A percentile compares a stretch with the other conserved stretches of the same genome.
phyloP scores from a whole-genome alignment of 2,888 invertebrate genomes.

The Drosophila emarginata region DNA sequence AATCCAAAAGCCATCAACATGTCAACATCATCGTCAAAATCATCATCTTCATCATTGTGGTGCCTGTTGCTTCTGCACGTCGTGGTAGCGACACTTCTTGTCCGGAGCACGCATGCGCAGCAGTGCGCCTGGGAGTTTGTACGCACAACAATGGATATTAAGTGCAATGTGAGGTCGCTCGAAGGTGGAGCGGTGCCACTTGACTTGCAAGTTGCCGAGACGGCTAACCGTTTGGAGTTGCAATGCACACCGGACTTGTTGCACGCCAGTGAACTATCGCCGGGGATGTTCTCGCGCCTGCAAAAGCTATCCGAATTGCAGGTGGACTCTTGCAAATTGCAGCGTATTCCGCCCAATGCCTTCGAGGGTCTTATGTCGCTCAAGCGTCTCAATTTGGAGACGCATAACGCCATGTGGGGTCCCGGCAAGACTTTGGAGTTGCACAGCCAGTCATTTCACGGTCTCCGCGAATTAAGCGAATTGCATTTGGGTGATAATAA shows the following conservation, averaged over 20 bases:
- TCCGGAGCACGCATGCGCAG: slow-evolving; percentile 77
- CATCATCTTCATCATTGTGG: background rate
- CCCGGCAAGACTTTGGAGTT: slow-evolving; percentile 89
- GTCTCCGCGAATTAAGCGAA: slow-evolving; percentile 90
- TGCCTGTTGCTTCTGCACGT: slow-evolving; percentile 59
- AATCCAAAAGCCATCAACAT: slow-evolving; percentile 5
- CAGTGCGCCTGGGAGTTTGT: slow-evolving; percentile 82
- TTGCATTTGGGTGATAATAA: slow-evolving; percentile 93
- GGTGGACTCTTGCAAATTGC: slow-evolving; percentile 91
- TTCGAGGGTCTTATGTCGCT: slow-evolving; percentile 92
- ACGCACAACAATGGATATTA: slow-evolving; percentile 82
- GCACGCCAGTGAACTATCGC: slow-evolving; percentile 89
- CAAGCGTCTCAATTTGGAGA: slow-evolving; percentile 90
- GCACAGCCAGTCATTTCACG: slow-evolving; percentile 87
- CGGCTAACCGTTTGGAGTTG: slow-evolving; percentile 88
- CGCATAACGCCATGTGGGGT: slow-evolving; percentile 91
- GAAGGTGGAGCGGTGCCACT: slow-evolving; percentile 69
- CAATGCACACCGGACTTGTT: slow-evolving; percentile 90
- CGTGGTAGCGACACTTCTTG: slow-evolving; percentile 30
- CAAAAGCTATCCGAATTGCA: slow-evolving; percentile 89
- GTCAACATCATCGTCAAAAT: background rate
- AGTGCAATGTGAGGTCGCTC: slow-evolving; percentile 81
- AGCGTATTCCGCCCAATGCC: slow-evolving; percentile 88
- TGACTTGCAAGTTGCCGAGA: slow-evolving; percentile 85
- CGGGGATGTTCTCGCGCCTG: slow-evolving; percentile 88